Percentiles rank a stretch among this genome's conserved stretches.
phyloP scores from a whole-genome alignment of 2,888 invertebrate species.

The Agrochola litura region DNA sequence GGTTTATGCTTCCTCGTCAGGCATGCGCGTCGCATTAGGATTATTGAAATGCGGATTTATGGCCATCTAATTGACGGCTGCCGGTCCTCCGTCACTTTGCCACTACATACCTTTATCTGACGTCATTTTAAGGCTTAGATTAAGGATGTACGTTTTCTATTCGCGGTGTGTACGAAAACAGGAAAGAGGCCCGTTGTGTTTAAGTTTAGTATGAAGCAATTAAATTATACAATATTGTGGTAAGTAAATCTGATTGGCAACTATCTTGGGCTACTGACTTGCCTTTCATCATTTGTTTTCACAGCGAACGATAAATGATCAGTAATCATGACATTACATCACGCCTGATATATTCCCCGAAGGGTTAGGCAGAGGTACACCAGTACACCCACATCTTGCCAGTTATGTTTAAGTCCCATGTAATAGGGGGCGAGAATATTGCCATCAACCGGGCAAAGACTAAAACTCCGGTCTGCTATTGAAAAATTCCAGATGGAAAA shows the following conservation, averaged over 20 bases:
- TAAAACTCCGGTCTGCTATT: not conserved
- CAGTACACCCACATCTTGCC: too few relatives aligned
- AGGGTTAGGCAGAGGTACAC: not conserved
- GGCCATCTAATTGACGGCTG: constrained; percentile 65
- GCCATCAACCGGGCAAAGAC: not conserved
- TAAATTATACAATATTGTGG: constrained; percentile 28
- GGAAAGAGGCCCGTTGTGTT: constrained; percentile 59
- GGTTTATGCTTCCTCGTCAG: constrained; percentile 76
- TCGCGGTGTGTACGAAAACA: constrained; percentile 46
- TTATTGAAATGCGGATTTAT: constrained; percentile 69
- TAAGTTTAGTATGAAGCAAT: constrained; percentile 45
- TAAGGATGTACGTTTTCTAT: constrained; percentile 62
- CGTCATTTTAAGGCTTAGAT: constrained; percentile 55
- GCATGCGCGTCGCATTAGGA: constrained; percentile 62
- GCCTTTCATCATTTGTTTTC: constrained; percentile 15
- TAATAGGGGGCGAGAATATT: not conserved
- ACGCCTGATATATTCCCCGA: not conserved
- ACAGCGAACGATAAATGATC: constrained; percentile 2
- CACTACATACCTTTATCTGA: constrained; percentile 59
- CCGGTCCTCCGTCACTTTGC: constrained; percentile 46
- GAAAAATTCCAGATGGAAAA: not conserved
- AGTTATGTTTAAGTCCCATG: not conserved
- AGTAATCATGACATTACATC: not conserved
- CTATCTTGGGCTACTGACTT: not conserved
- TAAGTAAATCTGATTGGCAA: constrained; percentile 19